Conservation (phyloP, 1,140 invertebrate species). For the Mercenaria mercenaria region DNA sequence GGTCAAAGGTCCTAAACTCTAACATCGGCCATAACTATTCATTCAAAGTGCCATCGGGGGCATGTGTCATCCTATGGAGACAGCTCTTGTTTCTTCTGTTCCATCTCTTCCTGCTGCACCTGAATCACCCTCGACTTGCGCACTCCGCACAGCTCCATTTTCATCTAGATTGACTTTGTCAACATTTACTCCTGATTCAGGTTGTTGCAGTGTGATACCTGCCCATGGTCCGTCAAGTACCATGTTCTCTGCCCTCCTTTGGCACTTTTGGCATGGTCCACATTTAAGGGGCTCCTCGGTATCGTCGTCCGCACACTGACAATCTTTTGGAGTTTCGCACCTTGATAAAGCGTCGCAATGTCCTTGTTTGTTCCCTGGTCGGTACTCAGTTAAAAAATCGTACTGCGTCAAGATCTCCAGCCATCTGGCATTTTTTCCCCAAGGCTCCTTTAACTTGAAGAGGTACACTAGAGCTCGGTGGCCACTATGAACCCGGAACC, state of each 20-base stretch:
- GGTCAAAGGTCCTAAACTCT: too few species aligned
- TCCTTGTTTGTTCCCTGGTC: slow-evolving; percentile 56
- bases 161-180: background rate
- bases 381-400: slow-evolving; percentile 70
- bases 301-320: slow-evolving; percentile 28
- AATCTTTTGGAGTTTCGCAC: slow-evolving; percentile 7
- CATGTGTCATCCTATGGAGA: too few species aligned
- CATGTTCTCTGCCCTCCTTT: background rate
- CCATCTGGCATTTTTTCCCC: slow-evolving; percentile 72
- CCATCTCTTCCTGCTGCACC: background rate
- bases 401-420: slow-evolving; percentile 69
- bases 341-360: slow-evolving; percentile 68
- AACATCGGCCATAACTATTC: too few species aligned
- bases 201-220: background rate
- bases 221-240: background rate
- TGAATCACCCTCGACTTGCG: background rate
- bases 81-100: background rate
- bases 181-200: background rate
- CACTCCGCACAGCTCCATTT: background rate
- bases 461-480: slow-evolving; percentile 69
- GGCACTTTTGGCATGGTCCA: background rate
- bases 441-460: slow-evolving; percentile 55
- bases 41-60: too few species aligned
- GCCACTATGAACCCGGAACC: slow-evolving; percentile 68
- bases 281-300: background rate